Percentiles rank a stretch among this genome's conserved stretches.
Evolutionary conservation across 2,113 vertebrate genomes (phyloP).

Genomic region (Sigmodon hispidus): DNA sequence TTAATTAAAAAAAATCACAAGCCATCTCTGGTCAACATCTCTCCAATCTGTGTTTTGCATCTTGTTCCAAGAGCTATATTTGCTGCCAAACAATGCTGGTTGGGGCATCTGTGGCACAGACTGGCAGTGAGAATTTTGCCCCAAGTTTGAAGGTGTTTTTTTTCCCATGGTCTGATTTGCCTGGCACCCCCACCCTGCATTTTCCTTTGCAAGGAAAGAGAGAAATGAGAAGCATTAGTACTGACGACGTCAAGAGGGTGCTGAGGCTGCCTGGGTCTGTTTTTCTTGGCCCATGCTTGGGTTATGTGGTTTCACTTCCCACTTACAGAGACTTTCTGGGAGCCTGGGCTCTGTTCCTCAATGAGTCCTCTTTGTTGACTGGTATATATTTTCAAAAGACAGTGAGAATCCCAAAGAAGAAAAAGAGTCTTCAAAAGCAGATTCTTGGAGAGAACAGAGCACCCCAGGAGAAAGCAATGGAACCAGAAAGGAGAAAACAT

Average conservation of each 20-base stretch:
- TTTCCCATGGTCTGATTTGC: conserved; percentile 78
- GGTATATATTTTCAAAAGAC: background rate
- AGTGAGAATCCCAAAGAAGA: conserved; percentile 18
- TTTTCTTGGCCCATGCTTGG: conserved; percentile 69
- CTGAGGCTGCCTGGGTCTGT: conserved; percentile 73
- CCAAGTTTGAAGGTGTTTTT: conserved; percentile 72
- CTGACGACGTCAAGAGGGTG: conserved; percentile 75
- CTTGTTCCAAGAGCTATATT: conserved; percentile 41
- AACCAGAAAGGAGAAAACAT: background rate
- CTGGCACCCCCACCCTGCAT: conserved; percentile 65
- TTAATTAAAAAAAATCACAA: conserved; percentile 51
- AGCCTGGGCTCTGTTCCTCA: conserved; percentile 68
- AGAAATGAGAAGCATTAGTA: conserved; percentile 65
- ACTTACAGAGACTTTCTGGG: conserved; percentile 78
- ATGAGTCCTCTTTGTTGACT: conserved; percentile 41
- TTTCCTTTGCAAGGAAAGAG: conserved; percentile 74
- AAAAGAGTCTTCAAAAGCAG: conserved; percentile 52
- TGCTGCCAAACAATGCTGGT: conserved; percentile 56
- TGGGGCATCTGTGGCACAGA: conserved; percentile 14
- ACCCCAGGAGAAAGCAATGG: background rate
- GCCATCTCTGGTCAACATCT: conserved; percentile 39
- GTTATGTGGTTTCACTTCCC: conserved; percentile 80
- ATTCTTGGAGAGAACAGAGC: background rate
- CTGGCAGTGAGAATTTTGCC: conserved; percentile 53
- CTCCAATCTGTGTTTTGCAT: conserved; percentile 52